Percentiles rank a stretch among this genome's conserved stretches.
phyloP scores from a whole-genome alignment of 1,140 invertebrate genomes.

The Trichonephila clavata region DNA sequence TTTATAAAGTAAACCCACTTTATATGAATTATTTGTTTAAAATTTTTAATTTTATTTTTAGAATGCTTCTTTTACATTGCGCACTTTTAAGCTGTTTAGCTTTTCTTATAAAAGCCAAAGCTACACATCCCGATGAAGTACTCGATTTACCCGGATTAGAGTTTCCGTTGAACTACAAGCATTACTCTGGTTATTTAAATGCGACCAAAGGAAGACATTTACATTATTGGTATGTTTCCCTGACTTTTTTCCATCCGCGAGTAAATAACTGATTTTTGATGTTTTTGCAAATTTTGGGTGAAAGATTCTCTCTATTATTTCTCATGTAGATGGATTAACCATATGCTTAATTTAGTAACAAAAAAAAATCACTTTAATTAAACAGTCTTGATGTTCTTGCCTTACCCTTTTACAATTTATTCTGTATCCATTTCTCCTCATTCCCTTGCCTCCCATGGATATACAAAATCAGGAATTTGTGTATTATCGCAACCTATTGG shows the following conservation, averaged over 20 bases:
- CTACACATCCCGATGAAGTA: conserved; percentile 78
- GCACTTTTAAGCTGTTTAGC: background rate
- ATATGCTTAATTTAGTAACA: no score
- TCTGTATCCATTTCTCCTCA: no score
- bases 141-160: conserved; percentile 78
- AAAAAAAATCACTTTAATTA: no score
- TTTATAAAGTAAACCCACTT: background rate
- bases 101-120: background rate
- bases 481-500: no score
- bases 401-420: no score
- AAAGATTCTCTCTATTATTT: no score
- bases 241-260: background rate
- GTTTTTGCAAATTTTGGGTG: no score
- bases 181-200: conserved; percentile 80
- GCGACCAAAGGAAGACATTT: conserved; percentile 77
- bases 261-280: no score
- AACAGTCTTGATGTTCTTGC: no score
- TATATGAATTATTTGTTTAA: background rate
- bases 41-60: background rate
- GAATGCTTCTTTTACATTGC: background rate
- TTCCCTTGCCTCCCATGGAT: no score
- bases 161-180: conserved; percentile 77
- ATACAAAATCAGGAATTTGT: no score
- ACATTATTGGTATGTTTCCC: conserved; percentile 79
- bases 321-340: no score